These are phyloP conservation scores for Adelges cooleyi DNA, from an alignment of 1,140 invertebrate genomes.

Conservation along the genomic window DNA sequence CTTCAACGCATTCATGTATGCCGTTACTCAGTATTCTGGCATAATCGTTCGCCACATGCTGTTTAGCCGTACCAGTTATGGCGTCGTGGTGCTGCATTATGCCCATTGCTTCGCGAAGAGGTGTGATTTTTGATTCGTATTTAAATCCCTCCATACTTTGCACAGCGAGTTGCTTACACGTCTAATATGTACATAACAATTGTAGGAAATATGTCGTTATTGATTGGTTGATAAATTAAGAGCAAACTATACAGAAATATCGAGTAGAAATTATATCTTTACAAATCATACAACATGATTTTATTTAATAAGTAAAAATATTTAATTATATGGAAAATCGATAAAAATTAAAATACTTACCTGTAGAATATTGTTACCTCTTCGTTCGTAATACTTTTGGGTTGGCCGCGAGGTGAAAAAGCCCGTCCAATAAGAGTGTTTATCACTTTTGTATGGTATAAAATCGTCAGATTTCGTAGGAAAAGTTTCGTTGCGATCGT, in stretches of 20 bases:
- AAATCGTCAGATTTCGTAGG: slow-evolving; percentile 53
- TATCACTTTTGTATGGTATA: slow-evolving; percentile 61
- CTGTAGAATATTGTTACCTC: slow-evolving; percentile 54
- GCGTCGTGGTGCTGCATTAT: slow-evolving; percentile 89
- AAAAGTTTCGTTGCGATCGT: slow-evolving; percentile 42
- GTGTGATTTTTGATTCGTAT: not conserved
- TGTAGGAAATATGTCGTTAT: too few relatives aligned
- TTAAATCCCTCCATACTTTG: not conserved
- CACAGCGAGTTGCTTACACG: slow-evolving; percentile 4
- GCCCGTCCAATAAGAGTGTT: slow-evolving; percentile 67
- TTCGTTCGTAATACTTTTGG: slow-evolving; percentile 51
- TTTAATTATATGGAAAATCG: too few relatives aligned
- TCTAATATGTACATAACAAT: not conserved
- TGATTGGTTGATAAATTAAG: too few relatives aligned
- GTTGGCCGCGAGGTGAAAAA: slow-evolving; percentile 65
- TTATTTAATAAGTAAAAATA: too few relatives aligned
- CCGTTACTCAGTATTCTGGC: slow-evolving; percentile 52
- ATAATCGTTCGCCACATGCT: slow-evolving; percentile 82
- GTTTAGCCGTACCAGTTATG: slow-evolving; percentile 78
- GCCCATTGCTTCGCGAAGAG: slow-evolving; percentile 46
- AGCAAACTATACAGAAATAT: too few relatives aligned
- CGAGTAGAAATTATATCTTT: too few relatives aligned
- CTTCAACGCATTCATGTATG: slow-evolving; percentile 35
- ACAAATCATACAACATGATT: too few relatives aligned
- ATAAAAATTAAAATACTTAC: slow-evolving; percentile 35